Base-by-base conservation (phyloP, 2,797 vertebrate genomes). In the Labroides dimidiatus region DNA sequence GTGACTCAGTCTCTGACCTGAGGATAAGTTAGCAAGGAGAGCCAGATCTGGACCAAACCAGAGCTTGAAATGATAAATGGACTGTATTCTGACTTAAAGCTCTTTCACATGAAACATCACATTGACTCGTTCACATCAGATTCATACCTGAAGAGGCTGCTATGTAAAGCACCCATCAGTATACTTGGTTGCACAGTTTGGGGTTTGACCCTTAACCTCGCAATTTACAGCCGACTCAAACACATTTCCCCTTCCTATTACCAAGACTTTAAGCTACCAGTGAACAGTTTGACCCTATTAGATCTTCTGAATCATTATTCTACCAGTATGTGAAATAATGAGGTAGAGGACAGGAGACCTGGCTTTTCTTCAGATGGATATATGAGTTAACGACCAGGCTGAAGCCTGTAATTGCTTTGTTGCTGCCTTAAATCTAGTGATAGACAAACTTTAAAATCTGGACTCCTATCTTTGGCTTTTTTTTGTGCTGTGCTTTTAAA, bases 1-100 rank as follows among this genome's bases (percentile, higher is more conserved):
- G 30, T 6, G 70, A 71, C 72, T 62, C 70, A 68, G 21, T 53
- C 45, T 19, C 45, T 17, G 51, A 13, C 17, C 69, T 51, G 72
- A 66, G 64, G 53, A 72, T 53, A 58, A 20, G 19, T n/a, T 27
- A 37, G 48, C n/a, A 72, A 30, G 24, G 41, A 24, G 6, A 41
- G 11, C 16, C 41, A 53, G 41, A 58, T 20, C 24, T 50, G 42
- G 4, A 16, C 1, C 2, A 65, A 2, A 30, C 36, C 30, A 64
- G 48, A 27, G 4, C 8, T 36, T 45, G 45, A 47, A 21, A 1
- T 4, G 16, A 12, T 30, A 52, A 33, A 33, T 6, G 1, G 8
- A 33, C 7, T 33, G 30, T 33, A 4, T 33, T 33, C 30, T 33
- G 30, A 33, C 30, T 27, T 27, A 27, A 27, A 27, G 27, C 30